Base-by-base conservation (phyloP, 1,140 invertebrate genomes). In the Coboldia fuscipes region DNA sequence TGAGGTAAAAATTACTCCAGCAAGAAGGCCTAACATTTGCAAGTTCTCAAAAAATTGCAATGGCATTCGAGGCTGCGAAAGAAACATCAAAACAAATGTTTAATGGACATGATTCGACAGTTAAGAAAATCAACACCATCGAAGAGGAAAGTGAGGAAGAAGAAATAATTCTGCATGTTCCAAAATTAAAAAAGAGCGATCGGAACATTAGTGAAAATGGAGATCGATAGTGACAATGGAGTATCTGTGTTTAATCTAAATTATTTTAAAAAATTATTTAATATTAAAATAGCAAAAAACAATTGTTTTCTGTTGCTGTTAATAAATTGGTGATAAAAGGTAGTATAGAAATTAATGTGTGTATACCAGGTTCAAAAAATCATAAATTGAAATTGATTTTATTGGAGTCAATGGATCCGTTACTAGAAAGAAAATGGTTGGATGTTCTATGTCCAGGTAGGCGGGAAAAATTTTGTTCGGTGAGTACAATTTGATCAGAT, bases 401-500 rank as follows among this genome's bases (percentile, higher is more conserved):
- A n/a, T n/a, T n/a, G n/a, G n/a, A n/a, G n/a, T n/a, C n/a, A n/a
- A n/a, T n/a, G n/a, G n/a, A n/a, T n/a, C n/a, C n/a, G n/a, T n/a
- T n/a, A n/a, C n/a, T n/a, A n/a, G n/a, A n/a, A n/a, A n/a, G n/a
- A n/a, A n/a, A n/a, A n/a, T n/a, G n/a, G n/a, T n/a, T n/a, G n/a
- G n/a, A n/a, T n/a, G n/a, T n/a, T n/a, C n/a, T n/a, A n/a, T n/a
- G n/a, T n/a, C n/a, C n/a, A n/a, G n/a, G n/a, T n/a, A n/a, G n/a
- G n/a, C n/a, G n/a, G n/a, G n/a, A n/a, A n/a, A n/a, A n/a, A n/a
- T n/a, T n/a, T n/a, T n/a, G n/a, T n/a, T 35, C 3, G 4, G 26
- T 5, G 13, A 38, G 20, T 30, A 32, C n/a, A 20, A 35, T 13
- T n/a, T n/a, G 41, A 42, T 13, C 36, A 40, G 22, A 42, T 39